Evolutionary conservation across 2,113 vertebrate species (phyloP).

Genomic region (Myrmecophaga tridactyla): DNA sequence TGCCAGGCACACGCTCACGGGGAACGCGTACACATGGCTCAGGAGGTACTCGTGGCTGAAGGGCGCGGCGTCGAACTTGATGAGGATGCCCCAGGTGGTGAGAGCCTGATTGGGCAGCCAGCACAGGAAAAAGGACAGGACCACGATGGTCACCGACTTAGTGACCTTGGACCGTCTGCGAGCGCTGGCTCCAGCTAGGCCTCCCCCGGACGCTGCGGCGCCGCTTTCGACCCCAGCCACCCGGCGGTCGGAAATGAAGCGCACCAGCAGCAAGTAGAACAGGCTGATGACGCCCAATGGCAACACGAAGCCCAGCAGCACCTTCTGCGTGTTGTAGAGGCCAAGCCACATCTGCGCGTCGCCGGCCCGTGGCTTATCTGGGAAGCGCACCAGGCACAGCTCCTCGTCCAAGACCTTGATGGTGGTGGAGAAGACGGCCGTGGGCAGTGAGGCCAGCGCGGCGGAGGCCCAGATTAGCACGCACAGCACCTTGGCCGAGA

Average conservation of each 20-base stretch:
- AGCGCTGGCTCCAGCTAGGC: conserved; percentile 79
- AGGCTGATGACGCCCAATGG: conserved; percentile 89
- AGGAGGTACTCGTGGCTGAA: conserved; percentile 94
- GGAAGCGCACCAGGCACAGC: conserved; percentile 94
- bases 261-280: conserved; percentile 93
- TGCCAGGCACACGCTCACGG: conserved; percentile 94
- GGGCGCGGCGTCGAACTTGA: conserved; percentile 94
- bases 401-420: conserved; percentile 89
- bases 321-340: conserved; percentile 94
- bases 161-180: conserved; percentile 94
- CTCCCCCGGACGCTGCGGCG: background rate
- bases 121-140: conserved; percentile 95
- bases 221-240: conserved; percentile 78
- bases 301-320: conserved; percentile 92
- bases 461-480: conserved; percentile 89
- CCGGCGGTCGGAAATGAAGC: conserved; percentile 90
- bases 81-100: conserved; percentile 94
- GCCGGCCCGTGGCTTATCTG: conserved; percentile 81
- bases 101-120: conserved; percentile 98
- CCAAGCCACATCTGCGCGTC: conserved; percentile 93
- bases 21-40: conserved; percentile 93
- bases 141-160: conserved; percentile 94
- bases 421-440: conserved; percentile 94
- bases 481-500: conserved; percentile 86
- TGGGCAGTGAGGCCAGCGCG: conserved; percentile 89